Evolutionary conservation across 2,888 invertebrate genomes (phyloP).

Genomic region (Oithona nana): DNA sequence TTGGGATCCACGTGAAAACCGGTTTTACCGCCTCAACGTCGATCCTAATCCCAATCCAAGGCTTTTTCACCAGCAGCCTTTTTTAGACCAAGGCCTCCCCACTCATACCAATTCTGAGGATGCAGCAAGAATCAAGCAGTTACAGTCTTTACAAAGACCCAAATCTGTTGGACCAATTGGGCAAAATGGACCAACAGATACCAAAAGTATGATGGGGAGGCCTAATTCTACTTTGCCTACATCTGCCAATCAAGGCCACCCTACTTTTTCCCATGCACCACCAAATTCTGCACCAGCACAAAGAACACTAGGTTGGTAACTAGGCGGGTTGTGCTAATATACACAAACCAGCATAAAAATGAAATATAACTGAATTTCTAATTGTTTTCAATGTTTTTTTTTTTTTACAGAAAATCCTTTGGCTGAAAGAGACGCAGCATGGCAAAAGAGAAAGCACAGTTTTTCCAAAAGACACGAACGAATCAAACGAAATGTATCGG

Average conservation of each 20-base stretch:
- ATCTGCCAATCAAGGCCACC: not conserved
- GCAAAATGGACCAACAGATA: slow-evolving; percentile 3
- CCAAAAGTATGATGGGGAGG: not conserved
- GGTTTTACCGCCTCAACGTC: slow-evolving; percentile 8
- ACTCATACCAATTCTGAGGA: slow-evolving; percentile 19
- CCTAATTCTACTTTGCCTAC: not conserved
- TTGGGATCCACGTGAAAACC: slow-evolving; percentile 10
- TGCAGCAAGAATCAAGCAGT: not conserved
- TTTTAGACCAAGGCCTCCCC: slow-evolving; percentile 33
- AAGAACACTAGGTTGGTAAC: not conserved
- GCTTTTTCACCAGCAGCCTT: slow-evolving; percentile 22
- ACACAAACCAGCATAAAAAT: not conserved
- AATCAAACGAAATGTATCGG: slow-evolving; percentile 3
- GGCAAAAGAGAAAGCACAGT: not conserved
- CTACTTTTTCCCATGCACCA: not conserved
- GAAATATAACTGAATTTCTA: not conserved
- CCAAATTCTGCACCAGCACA: not conserved
- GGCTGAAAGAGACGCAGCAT: not conserved
- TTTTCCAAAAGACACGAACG: not conserved
- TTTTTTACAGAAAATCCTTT: not conserved
- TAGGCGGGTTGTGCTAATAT: not conserved
- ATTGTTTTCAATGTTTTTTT: not conserved
- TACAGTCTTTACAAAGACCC: not conserved
- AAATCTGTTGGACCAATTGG: not conserved
- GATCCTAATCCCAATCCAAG: not conserved